Percentiles rank a stretch among this genome's conserved stretches.
These are phyloP conservation scores for Xyrauchen texanus DNA, from an alignment of 2,113 vertebrate species.

Conservation along the genomic window DNA sequence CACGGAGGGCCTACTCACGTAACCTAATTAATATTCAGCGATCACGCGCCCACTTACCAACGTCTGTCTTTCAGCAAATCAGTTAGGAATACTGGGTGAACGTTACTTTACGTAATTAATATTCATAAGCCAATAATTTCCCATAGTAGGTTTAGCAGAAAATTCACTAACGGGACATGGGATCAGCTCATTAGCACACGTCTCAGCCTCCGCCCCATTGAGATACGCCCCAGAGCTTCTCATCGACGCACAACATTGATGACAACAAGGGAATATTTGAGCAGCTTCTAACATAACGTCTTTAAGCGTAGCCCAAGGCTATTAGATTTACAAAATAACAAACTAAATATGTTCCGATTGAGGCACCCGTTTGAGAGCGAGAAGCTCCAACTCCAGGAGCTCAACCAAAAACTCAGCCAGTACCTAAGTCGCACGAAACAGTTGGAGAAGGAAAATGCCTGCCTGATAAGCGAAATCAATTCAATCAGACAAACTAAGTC, in stretches of 20 bases:
- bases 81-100: background rate
- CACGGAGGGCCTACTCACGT: background rate
- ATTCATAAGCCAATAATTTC: background rate
- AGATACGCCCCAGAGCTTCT: constrained; percentile 44
- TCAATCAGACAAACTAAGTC: constrained; percentile 67
- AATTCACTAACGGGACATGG: constrained; percentile 21
- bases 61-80: background rate
- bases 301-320: background rate
- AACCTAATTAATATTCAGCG: constrained; percentile 3
- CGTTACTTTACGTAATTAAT: constrained; percentile 28
- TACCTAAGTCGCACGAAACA: constrained; percentile 85
- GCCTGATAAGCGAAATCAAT: constrained; percentile 75
- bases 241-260: constrained; percentile 43
- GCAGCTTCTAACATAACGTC: background rate
- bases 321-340: background rate
- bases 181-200: constrained; percentile 59
- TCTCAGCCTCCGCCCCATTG: constrained; percentile 55
- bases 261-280: background rate
- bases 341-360: constrained; percentile 74
- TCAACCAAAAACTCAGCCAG: constrained; percentile 82
- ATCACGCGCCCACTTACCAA: background rate
- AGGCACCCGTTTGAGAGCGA: constrained; percentile 79
- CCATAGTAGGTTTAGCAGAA: background rate
- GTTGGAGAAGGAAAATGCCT: constrained; percentile 83
- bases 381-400: constrained; percentile 81